Percentiles rank a stretch among this genome's conserved stretches.
phyloP scores from a whole-genome alignment of 2,888 invertebrate genomes.

The Pteria penguin region DNA sequence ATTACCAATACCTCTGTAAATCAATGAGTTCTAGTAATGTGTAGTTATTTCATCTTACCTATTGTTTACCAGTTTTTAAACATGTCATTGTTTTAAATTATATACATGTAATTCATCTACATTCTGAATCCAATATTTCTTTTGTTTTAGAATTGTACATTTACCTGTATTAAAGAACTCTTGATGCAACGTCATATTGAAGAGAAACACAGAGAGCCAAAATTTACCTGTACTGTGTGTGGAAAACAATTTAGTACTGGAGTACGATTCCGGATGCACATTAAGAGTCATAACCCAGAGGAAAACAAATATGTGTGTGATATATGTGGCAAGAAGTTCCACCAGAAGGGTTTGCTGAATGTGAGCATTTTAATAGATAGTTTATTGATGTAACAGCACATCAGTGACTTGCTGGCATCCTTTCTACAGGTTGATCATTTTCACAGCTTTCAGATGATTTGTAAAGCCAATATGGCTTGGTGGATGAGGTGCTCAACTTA shows the following conservation, averaged over 20 bases:
- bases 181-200: background rate
- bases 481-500: too few relatives aligned
- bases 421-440: background rate
- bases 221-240: background rate
- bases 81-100: too few relatives aligned
- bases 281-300: background rate
- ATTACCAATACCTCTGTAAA: too few relatives aligned
- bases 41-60: too few relatives aligned
- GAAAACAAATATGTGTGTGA: background rate
- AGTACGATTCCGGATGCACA: background rate
- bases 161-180: background rate
- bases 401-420: background rate
- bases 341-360: slow-evolving; percentile 6
- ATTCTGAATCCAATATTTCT: too few relatives aligned
- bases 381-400: background rate
- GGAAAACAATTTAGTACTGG: background rate
- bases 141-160: too few relatives aligned
- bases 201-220: background rate
- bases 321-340: background rate
- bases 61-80: too few relatives aligned
- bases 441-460: too few relatives aligned
- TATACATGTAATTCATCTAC: too few relatives aligned
- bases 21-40: too few relatives aligned
- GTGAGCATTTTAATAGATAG: background rate
- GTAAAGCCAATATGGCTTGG: too few relatives aligned